Conservation (phyloP, 2,113 vertebrate genomes). For the Zonotrichia leucophrys region DNA sequence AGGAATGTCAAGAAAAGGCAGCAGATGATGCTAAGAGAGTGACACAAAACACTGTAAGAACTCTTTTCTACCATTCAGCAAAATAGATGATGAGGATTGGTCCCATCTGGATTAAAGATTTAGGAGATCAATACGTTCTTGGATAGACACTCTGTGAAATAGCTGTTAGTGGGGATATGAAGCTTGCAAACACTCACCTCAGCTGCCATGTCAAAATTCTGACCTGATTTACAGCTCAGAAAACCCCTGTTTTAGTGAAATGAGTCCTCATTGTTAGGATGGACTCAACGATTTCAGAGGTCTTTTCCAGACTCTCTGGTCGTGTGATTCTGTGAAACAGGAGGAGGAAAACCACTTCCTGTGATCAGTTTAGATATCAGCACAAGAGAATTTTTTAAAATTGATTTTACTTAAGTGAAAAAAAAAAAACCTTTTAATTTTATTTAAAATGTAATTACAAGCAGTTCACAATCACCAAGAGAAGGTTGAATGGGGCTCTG, state of each 20-base stretch:
- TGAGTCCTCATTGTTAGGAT: not conserved
- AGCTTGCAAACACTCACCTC: not conserved
- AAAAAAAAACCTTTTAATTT: not conserved
- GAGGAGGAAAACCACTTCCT: not conserved
- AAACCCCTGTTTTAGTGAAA: not conserved
- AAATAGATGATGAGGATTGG: not conserved
- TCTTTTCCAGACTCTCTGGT: not conserved
- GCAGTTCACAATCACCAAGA: not conserved
- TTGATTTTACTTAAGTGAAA: not conserved
- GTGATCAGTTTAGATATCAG: not conserved
- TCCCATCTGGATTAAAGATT: slow-evolving; percentile 18
- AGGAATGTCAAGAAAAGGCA: not conserved
- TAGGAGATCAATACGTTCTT: not conserved
- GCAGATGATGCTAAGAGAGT: not conserved
- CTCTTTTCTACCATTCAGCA: not conserved
- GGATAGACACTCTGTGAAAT: not conserved
- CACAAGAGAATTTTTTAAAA: not conserved
- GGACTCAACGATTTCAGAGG: not conserved
- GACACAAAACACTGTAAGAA: not conserved
- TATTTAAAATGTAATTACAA: not conserved
- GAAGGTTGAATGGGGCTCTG: not conserved
- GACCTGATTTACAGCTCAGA: slow-evolving; percentile 7
- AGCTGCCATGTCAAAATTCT: not conserved
- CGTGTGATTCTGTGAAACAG: not conserved
- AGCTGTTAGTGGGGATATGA: not conserved